Percentiles rank a stretch among this genome's conserved stretches.
Evolutionary conservation across 2,888 invertebrate species (phyloP).

Genomic region (Xanthostigma xanthostigma): DNA sequence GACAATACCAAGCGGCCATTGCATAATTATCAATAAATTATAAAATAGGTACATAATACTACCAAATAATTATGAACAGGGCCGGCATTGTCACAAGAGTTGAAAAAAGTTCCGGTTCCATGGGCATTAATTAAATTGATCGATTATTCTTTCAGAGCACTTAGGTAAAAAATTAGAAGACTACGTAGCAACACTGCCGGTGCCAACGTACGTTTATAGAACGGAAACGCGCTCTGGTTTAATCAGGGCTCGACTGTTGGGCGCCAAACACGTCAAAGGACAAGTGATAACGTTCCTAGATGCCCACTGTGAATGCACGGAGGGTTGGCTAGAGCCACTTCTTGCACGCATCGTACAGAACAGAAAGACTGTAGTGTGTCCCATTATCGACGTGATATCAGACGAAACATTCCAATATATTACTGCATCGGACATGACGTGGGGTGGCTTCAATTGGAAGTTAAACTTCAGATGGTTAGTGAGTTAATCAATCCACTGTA

Average conservation of each 20-base stretch:
- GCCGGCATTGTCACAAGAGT: too few relatives aligned
- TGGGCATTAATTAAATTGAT: too few relatives aligned
- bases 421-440: slow-evolving; percentile 96
- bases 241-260: slow-evolving; percentile 86
- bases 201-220: slow-evolving; percentile 73
- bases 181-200: slow-evolving; percentile 73
- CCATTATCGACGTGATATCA: slow-evolving; percentile 97
- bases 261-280: slow-evolving; percentile 84
- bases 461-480: slow-evolving; percentile 92
- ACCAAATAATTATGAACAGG: too few relatives aligned
- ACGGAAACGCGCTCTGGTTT: slow-evolving; percentile 89
- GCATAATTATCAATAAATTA: too few relatives aligned
- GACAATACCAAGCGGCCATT: too few relatives aligned
- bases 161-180: slow-evolving; percentile 78
- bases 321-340: slow-evolving; percentile 97
- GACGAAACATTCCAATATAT: slow-evolving; percentile 99
- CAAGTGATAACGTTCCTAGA: slow-evolving; percentile 93
- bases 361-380: slow-evolving; percentile 87
- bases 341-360: slow-evolving; percentile 83
- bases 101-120: too few relatives aligned
- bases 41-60: too few relatives aligned
- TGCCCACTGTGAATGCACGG: slow-evolving; percentile 95
- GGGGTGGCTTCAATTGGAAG: slow-evolving; percentile 99
- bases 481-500: not conserved
- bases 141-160: slow-evolving; percentile 44